These are phyloP conservation scores for Caenorhabditis afra DNA, from an alignment of 2,888 invertebrate species.

Conservation along the genomic window DNA sequence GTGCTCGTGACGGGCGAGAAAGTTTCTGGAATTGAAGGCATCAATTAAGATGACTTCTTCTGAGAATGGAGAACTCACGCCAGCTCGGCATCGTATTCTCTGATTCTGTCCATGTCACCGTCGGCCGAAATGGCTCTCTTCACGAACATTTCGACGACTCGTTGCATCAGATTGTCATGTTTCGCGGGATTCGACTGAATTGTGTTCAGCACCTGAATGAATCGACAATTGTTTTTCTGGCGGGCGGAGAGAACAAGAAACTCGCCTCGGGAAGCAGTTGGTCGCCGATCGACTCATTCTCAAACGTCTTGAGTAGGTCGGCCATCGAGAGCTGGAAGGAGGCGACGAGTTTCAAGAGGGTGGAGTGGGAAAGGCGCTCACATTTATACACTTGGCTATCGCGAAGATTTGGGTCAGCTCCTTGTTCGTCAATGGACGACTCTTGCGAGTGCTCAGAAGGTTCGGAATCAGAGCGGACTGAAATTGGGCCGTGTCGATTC, in stretches of 20 bases:
- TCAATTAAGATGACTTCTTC: not conserved
- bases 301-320: constrained; percentile 51
- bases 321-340: constrained; percentile 45
- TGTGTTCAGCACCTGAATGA: constrained; percentile 49
- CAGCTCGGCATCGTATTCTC: constrained; percentile 52
- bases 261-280: constrained; percentile 63
- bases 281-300: constrained; percentile 58
- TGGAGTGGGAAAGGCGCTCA: constrained; percentile 22
- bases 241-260: constrained; percentile 7
- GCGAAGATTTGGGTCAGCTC: constrained; percentile 56
- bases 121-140: constrained; percentile 37
- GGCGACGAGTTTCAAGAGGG: no score
- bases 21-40: constrained; percentile 32
- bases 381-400: constrained; percentile 57
- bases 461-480: constrained; percentile 59
- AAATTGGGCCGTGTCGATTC: constrained; percentile 50
- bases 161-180: constrained; percentile 50
- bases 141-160: constrained; percentile 59
- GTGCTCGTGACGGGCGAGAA: constrained; percentile 57
- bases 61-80: constrained; percentile 29
- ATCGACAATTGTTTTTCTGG: constrained; percentile 28
- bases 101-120: constrained; percentile 46
- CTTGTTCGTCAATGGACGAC: constrained; percentile 50
- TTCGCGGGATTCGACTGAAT: constrained; percentile 57
- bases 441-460: constrained; percentile 45